Conservation (phyloP, 2,113 vertebrate species). For the Odontesthes bonariensis region DNA sequence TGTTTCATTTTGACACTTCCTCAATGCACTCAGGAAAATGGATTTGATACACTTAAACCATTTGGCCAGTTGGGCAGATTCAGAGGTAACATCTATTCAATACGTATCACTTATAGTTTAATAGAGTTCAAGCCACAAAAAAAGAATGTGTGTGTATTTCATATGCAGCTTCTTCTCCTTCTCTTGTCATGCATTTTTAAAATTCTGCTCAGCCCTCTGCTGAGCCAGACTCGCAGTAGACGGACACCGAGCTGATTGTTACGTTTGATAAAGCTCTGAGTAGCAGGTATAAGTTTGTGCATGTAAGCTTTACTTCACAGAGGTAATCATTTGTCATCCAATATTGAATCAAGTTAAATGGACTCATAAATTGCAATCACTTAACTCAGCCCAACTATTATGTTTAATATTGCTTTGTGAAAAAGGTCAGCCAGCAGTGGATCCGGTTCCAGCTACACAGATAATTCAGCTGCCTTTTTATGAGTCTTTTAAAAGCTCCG, state of each 20-base stretch:
- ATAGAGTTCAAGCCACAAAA: conserved; percentile 42
- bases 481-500: conserved; percentile 58
- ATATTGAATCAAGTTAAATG: conserved; percentile 74
- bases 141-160: conserved; percentile 41
- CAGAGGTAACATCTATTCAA: conserved; percentile 56
- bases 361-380: conserved; percentile 77
- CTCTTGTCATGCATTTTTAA: conserved; percentile 69
- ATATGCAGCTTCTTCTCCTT: conserved; percentile 49
- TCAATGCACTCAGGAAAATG: conserved; percentile 69
- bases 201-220: conserved; percentile 67
- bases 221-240: conserved; percentile 55
- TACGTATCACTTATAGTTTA: conserved; percentile 55
- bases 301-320: conserved; percentile 57
- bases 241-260: conserved; percentile 71
- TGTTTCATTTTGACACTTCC: conserved; percentile 71
- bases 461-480: conserved; percentile 69
- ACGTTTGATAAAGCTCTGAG: conserved; percentile 62
- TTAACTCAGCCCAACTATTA: conserved; percentile 69
- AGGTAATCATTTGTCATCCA: conserved; percentile 71
- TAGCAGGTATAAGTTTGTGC: conserved; percentile 42
- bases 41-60: conserved; percentile 63
- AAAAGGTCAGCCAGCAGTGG: conserved; percentile 70
- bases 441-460: conserved; percentile 55
- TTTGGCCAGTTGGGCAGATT: conserved; percentile 68
- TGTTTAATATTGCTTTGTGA: conserved; percentile 72